phyloP scores from a whole-genome alignment of 1,140 invertebrate species.

The Linepithema humile region DNA sequence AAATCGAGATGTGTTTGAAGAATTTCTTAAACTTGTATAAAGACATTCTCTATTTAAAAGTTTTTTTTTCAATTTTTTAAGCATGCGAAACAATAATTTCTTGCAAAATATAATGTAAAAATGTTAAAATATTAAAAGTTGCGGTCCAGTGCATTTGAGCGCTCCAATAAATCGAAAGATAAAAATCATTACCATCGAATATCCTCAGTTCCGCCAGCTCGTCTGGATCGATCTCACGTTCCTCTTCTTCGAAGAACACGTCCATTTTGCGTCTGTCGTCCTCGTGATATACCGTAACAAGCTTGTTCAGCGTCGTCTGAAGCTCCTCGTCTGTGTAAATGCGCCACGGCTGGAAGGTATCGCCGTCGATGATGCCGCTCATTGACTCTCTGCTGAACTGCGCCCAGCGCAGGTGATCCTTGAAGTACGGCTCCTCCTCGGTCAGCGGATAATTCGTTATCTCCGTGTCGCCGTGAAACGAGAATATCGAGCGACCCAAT shows the following conservation, averaged over 20 bases:
- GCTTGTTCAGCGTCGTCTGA: slow-evolving; percentile 33
- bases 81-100: not conserved
- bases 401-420: slow-evolving; percentile 54
- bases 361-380: slow-evolving; percentile 17
- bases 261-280: slow-evolving; percentile 60
- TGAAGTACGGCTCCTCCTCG: slow-evolving; percentile 24
- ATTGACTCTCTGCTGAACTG: slow-evolving; percentile 62
- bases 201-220: slow-evolving; percentile 52
- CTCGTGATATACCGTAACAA: slow-evolving; percentile 45
- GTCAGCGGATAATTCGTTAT: slow-evolving; percentile 81
- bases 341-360: slow-evolving; percentile 65
- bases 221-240: slow-evolving; percentile 27
- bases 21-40: not conserved
- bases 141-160: not conserved
- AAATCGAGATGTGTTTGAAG: not conserved
- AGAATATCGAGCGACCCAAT: slow-evolving; percentile 80
- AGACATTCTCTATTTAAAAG: not conserved
- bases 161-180: not conserved
- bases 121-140: not conserved
- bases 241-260: slow-evolving; percentile 57
- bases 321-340: slow-evolving; percentile 59
- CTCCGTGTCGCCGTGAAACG: slow-evolving; percentile 76
- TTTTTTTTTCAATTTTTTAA: not conserved
- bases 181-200: slow-evolving; percentile 62
- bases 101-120: not conserved